Conservation (phyloP, 2,113 vertebrate species). For the Triplophysa dalaica region DNA sequence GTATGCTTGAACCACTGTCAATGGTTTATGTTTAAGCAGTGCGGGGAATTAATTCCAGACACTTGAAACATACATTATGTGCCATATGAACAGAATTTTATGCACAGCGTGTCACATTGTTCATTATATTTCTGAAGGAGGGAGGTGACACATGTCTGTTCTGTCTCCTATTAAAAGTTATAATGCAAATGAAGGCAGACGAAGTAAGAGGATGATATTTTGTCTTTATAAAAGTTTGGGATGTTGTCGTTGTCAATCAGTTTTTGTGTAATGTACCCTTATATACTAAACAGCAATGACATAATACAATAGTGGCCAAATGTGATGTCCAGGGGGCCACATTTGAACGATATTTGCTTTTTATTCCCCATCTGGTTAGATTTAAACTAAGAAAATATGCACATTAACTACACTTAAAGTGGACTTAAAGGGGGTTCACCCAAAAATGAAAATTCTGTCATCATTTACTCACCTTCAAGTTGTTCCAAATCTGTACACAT, state of each 20-base stretch:
- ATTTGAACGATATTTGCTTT: no score
- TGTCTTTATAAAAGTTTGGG: background rate
- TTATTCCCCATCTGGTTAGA: no score
- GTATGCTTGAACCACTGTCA: constrained; percentile 1
- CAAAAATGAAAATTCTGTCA: no score
- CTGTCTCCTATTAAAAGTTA: constrained; percentile 61
- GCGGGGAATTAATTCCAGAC: constrained; percentile 64
- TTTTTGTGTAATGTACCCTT: no score
- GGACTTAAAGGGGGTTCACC: no score
- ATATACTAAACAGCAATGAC: no score
- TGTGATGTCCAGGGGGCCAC: no score
- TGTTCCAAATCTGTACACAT: no score
- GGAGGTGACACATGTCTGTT: constrained; percentile 40
- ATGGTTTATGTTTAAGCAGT: constrained; percentile 57
- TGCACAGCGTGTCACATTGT: constrained; percentile 57
- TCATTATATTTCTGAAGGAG: constrained; percentile 62
- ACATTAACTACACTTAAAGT: no score
- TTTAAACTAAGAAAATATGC: no score
- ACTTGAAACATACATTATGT: constrained; percentile 50
- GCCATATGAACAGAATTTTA: constrained; percentile 51
- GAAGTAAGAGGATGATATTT: background rate
- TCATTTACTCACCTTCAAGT: no score
- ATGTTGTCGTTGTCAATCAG: background rate
- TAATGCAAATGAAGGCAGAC: constrained; percentile 55
- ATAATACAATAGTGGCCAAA: no score